phyloP scores from a whole-genome alignment of 1,140 invertebrate species.

The Heliconius hermathena region DNA sequence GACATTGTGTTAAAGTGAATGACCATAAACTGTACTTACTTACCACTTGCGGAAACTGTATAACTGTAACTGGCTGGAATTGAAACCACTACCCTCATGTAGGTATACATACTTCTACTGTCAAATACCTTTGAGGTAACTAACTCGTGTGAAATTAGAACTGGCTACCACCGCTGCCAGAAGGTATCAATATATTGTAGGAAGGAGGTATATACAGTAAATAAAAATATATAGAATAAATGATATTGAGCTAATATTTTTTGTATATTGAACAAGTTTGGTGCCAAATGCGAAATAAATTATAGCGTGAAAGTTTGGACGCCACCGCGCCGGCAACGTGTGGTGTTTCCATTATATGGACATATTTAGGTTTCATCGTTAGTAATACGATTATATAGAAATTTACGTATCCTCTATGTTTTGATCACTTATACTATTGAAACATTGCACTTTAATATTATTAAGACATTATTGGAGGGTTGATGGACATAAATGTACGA shows the following conservation, averaged over 20 bases:
- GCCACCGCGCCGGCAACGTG: conserved; percentile 1
- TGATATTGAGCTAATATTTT: conserved; percentile 20
- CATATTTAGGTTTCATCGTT: background rate
- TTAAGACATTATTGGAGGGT: background rate
- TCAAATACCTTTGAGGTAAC: too few species aligned
- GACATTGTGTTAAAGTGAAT: too few species aligned
- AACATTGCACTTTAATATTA: conserved; percentile 83
- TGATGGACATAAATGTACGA: background rate
- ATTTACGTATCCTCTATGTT: conserved; percentile 25
- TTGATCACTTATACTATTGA: conserved; percentile 59
- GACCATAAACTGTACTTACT: too few species aligned
- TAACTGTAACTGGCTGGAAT: too few species aligned
- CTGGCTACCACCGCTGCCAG: too few species aligned
- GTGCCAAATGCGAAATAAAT: conserved; percentile 37
- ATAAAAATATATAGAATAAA: background rate
- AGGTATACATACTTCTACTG: too few species aligned
- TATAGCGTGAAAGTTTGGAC: conserved; percentile 18
- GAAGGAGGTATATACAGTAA: background rate
- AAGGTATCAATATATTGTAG: too few species aligned
- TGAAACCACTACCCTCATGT: too few species aligned
- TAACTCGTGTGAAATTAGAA: too few species aligned
- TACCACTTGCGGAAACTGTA: too few species aligned
- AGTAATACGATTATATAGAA: background rate
- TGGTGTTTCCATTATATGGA: conserved; percentile 1
- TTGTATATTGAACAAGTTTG: conserved; percentile 26